A percentile compares a stretch with the other conserved stretches of the same genome.
Conservation (phyloP, 53 echinoderm and acorn worm species). For the Temnopleurus reevesii region DNA sequence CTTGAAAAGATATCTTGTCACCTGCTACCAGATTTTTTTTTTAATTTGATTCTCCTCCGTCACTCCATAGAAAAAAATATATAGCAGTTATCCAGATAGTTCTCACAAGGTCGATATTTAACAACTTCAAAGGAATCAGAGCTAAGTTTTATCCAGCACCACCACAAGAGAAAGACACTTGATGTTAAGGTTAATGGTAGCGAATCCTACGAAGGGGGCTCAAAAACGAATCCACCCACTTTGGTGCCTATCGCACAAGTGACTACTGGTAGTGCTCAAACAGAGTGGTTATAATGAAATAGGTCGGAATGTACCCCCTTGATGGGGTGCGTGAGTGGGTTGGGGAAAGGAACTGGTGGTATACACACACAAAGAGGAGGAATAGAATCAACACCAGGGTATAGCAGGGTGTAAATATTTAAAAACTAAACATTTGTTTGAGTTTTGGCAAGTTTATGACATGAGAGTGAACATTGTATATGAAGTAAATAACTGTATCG, state of each 20-base stretch:
- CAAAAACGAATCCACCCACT: background rate
- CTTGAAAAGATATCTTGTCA: background rate
- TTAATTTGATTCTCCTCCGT: background rate
- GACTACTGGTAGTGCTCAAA: background rate
- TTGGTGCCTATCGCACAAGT: background rate
- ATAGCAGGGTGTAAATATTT: background rate
- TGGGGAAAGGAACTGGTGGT: background rate
- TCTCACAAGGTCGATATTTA: background rate
- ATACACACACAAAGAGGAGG: background rate
- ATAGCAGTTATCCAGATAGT: background rate
- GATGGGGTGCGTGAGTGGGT: background rate
- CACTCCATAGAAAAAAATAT: background rate
- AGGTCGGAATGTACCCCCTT: background rate
- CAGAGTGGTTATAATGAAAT: background rate
- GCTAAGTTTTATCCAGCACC: background rate
- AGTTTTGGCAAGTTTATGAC: background rate
- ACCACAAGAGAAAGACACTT: background rate
- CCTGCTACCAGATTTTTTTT: background rate
- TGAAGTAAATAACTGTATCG: background rate
- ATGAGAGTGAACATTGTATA: background rate
- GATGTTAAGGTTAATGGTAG: constrained; percentile 3
- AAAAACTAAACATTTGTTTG: background rate
- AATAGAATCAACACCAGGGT: background rate
- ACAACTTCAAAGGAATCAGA: background rate
- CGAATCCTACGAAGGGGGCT: background rate